Conservation (phyloP, 2,113 vertebrate genomes). For the Leptobrachium ailaonicum region DNA sequence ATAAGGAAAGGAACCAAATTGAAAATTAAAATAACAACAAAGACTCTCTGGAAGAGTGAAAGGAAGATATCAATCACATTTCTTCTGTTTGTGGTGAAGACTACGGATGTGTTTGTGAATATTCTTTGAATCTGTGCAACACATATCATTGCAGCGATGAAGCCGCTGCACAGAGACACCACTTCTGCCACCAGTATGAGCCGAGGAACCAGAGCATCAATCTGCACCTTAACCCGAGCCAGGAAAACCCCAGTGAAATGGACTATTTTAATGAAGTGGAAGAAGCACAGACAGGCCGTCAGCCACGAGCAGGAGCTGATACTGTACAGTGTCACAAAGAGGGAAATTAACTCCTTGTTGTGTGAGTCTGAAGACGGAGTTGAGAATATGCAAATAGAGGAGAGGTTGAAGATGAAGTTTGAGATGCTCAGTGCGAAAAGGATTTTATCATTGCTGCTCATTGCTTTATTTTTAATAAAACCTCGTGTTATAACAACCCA, state of each 20-base stretch:
- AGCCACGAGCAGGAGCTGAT: not conserved
- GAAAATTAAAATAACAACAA: not conserved
- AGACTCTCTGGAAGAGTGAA: too few relatives aligned
- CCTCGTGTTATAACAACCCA: not conserved
- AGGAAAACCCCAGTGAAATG: not conserved
- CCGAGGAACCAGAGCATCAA: not conserved
- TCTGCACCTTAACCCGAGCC: not conserved
- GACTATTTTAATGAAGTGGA: constrained; percentile 11
- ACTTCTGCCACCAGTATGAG: constrained; percentile 1
- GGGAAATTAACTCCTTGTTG: not conserved
- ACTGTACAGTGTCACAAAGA: not conserved
- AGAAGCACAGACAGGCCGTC: not conserved
- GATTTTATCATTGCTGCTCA: constrained; percentile 18
- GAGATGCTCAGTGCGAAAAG: not conserved
- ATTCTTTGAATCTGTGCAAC: not conserved
- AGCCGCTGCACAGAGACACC: not conserved
- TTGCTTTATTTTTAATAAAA: not conserved
- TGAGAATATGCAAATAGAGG: too few relatives aligned
- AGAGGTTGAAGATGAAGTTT: not conserved
- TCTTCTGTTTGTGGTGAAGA: not conserved
- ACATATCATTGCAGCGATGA: not conserved
- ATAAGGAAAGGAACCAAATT: not conserved
- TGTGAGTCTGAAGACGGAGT: too few relatives aligned
- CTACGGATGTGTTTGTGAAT: not conserved
- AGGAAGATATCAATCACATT: too few relatives aligned